These are phyloP conservation scores for Drosophila nigrodunni DNA, from an alignment of 1,140 invertebrate genomes.

Conservation along the genomic window DNA sequence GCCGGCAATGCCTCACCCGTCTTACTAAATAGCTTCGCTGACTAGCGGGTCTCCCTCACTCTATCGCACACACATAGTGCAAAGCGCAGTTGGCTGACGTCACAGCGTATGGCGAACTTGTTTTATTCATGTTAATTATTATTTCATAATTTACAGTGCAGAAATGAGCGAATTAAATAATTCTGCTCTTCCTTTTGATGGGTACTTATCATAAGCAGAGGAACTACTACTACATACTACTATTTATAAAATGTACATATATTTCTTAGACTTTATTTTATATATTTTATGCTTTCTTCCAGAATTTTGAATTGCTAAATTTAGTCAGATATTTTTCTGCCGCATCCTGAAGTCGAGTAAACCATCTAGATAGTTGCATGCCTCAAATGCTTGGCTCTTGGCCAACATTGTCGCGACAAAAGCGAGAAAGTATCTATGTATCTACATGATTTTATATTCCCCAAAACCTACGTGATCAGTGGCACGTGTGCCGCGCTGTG, in stretches of 20 bases:
- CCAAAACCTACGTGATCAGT: constrained; percentile 22
- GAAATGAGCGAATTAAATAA: neutral
- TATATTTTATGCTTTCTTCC: neutral
- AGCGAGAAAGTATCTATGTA: constrained; percentile 5
- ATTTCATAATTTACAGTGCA: constrained; percentile 14
- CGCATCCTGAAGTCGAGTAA: neutral
- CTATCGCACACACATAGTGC: neutral
- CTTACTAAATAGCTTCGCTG: neutral
- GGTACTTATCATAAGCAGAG: neutral
- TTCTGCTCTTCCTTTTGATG: neutral
- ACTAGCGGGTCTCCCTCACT: constrained; percentile 8
- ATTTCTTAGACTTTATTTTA: neutral
- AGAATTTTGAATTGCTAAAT: neutral
- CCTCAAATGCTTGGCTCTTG: neutral
- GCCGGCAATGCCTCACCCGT: constrained; percentile 33
- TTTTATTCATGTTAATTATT: constrained; percentile 32
- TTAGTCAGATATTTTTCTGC: neutral
- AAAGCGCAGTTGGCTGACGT: constrained; percentile 18
- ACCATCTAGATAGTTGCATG: neutral
- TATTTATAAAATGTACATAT: neutral
- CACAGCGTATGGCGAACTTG: constrained; percentile 9
- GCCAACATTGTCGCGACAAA: constrained; percentile 13
- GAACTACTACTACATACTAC: too few species aligned
- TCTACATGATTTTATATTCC: neutral
- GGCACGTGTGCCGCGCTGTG: constrained; percentile 31